Base-by-base conservation (phyloP, 2,113 vertebrate genomes). In the Hoplias malabaricus region DNA sequence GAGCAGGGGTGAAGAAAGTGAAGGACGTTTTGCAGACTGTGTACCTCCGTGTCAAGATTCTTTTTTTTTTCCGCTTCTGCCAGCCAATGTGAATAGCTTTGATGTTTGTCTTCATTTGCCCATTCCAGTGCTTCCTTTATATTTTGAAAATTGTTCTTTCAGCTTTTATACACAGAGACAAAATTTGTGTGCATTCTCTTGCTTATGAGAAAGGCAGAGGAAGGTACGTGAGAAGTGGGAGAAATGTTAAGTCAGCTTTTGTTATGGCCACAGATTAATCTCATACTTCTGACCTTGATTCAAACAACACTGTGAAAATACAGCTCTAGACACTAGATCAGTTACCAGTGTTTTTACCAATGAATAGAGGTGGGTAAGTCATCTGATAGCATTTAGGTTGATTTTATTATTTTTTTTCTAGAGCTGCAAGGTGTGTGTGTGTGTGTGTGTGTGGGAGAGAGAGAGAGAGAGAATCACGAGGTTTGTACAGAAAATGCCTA, bases 261-360 rank as follows among this genome's bases (percentile, higher is more conserved):
- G 36, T 57, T 67, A 40, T 59, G 43, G 70, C 27, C 53, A 36
- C 46, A 23, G 16, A 53, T 46, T 27, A 57, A 66, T 61, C 34
- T 43, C 57, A n/a, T 62, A 4, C 56, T 72, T 23, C 62, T 72
- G 68, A 73, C 77, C 73, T 79, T 46, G 79, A 54, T 74, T 50
- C 62, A 48, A 77, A 68, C 48, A 82, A 79, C 83, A 84, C 83
- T 84, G 83, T 84, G 83, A 84, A 76, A 63, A 61, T 57, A 72
- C 66, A 29, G 23, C 48, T 29, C 53, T 53, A 48, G 54, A 77
- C 46, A n/a, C 54, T 63, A 63, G 53, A 75, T 70, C 14, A 53
- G 54, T 72, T 73, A 16, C 46, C 31, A 53, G 53, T 33, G 27
- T 78, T 57, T 71, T 57, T 70, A 50, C 25, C 29, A 63, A 50